Conservation (phyloP, 2,888 invertebrate genomes). For the Alcis repandata region DNA sequence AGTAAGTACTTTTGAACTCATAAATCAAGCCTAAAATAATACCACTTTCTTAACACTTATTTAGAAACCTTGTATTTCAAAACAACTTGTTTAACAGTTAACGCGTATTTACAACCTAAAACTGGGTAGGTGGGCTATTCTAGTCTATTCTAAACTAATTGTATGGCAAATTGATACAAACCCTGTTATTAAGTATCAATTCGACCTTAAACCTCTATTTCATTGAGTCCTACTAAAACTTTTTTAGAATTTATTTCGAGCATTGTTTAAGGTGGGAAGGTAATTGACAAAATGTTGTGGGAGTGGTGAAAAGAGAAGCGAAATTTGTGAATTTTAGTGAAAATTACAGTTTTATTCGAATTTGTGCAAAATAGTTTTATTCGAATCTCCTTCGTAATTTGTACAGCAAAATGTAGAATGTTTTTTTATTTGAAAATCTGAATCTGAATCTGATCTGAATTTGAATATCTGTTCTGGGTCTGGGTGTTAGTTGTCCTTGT, state of each 20-base stretch:
- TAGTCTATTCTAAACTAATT: constrained; percentile 8
- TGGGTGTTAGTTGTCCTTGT: too few species aligned
- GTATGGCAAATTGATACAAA: constrained; percentile 5
- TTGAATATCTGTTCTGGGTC: too few species aligned
- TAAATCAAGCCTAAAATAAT: constrained; percentile 10
- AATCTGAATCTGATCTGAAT: too few species aligned
- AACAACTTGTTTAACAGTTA: neutral
- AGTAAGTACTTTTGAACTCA: neutral
- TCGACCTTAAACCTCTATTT: constrained; percentile 15
- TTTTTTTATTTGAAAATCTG: too few species aligned
- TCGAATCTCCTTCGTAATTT: too few species aligned
- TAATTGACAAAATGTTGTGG: neutral
- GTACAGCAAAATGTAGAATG: too few species aligned
- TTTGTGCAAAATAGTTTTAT: too few species aligned
- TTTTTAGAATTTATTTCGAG: constrained; percentile 17
- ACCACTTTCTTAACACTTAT: neutral
- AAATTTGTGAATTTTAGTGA: too few species aligned
- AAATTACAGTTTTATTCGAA: too few species aligned
- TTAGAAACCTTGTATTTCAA: neutral
- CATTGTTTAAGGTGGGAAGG: constrained; percentile 1
- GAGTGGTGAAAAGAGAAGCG: too few species aligned
- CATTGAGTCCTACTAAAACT: constrained; percentile 13
- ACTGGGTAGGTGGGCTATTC: neutral
- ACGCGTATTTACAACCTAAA: neutral
- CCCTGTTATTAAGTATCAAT: constrained; percentile 17